Percentiles rank a stretch among this genome's conserved stretches.
Evolutionary conservation across 2,888 invertebrate genomes (phyloP).

Genomic region (Pharmacophagus antenor): DNA sequence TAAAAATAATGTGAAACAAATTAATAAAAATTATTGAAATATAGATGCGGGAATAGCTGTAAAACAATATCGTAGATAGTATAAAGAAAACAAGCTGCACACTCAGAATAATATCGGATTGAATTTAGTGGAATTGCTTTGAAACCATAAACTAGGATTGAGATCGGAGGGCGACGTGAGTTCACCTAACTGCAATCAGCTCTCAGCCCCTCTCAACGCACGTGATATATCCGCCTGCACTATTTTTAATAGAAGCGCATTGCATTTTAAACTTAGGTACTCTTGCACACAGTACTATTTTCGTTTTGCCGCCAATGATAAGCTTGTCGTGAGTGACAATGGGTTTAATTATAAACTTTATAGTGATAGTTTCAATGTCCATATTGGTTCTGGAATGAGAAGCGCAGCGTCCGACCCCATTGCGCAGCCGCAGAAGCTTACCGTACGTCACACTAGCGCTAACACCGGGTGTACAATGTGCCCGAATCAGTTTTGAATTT

Average conservation of each 20-base stretch:
- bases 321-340: constrained; percentile 53
- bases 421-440: constrained; percentile 74
- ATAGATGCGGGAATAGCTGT: no score
- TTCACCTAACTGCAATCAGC: constrained; percentile 71
- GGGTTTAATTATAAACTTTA: constrained; percentile 55
- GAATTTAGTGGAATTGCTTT: constrained; percentile 39
- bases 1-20: no score
- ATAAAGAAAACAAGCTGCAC: background rate
- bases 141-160: constrained; percentile 46
- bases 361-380: constrained; percentile 55
- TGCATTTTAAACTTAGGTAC: constrained; percentile 34
- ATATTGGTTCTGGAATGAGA: constrained; percentile 54
- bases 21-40: no score
- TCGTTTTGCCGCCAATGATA: constrained; percentile 37
- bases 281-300: constrained; percentile 40
- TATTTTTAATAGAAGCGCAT: constrained; percentile 39
- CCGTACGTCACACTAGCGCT: constrained; percentile 72
- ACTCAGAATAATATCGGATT: constrained; percentile 21
- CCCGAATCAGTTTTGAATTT: constrained; percentile 34
- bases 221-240: constrained; percentile 64
- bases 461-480: constrained; percentile 55
- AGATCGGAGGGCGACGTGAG: constrained; percentile 50
- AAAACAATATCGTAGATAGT: no score
- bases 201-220: constrained; percentile 53
- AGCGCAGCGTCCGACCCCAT: constrained; percentile 51